phyloP scores from a whole-genome alignment of 2,888 invertebrate genomes.

The Eristalis intricaria region DNA sequence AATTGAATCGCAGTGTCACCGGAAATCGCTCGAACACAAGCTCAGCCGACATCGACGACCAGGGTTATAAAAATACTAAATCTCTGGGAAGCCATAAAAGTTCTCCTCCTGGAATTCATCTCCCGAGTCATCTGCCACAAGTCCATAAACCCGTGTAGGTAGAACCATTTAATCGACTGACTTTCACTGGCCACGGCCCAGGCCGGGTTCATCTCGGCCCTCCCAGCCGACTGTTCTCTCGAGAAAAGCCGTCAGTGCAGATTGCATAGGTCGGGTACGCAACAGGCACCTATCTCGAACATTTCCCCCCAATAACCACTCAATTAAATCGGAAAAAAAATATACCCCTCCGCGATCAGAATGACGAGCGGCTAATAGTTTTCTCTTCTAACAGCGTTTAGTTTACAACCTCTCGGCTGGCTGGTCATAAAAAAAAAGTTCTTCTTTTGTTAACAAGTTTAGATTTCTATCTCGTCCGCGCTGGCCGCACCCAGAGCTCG shows the following conservation, averaged over 20 bases:
- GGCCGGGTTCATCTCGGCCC: background rate
- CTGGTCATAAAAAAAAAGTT: conserved; percentile 33
- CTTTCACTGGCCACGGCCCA: background rate
- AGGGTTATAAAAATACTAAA: background rate
- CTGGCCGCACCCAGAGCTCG: conserved; percentile 56
- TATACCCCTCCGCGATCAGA: conserved; percentile 5
- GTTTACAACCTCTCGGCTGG: conserved; percentile 26
- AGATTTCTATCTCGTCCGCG: conserved; percentile 48
- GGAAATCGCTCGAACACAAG: background rate
- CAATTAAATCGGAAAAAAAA: conserved; percentile 42
- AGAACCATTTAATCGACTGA: background rate
- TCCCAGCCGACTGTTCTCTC: too few species aligned
- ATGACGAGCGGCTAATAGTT: conserved; percentile 11
- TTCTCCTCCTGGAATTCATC: background rate
- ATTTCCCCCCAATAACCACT: conserved; percentile 49
- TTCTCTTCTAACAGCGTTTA: background rate
- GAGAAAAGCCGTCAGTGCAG: background rate
- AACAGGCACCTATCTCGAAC: conserved; percentile 13
- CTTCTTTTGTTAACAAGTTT: conserved; percentile 68
- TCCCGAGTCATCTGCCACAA: background rate
- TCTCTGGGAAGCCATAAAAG: background rate
- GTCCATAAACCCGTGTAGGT: background rate
- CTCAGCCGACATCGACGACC: too few species aligned
- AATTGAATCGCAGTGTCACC: background rate
- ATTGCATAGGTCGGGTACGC: background rate